These are phyloP conservation scores for Anser brachyrhynchus DNA, from an alignment of 2,113 vertebrate genomes.

Conservation along the genomic window DNA sequence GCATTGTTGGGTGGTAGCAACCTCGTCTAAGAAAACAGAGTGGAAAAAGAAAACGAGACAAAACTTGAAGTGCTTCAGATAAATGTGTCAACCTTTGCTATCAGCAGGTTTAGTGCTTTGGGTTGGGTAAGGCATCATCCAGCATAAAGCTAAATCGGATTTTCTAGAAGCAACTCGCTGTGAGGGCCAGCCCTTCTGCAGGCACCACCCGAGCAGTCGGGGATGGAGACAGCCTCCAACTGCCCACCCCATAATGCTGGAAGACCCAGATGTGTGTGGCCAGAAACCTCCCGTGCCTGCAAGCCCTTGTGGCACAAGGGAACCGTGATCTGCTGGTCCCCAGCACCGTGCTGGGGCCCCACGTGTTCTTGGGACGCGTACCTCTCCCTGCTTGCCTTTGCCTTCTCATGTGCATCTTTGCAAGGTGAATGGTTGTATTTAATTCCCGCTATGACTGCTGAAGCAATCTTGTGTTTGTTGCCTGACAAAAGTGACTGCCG, in stretches of 20 bases:
- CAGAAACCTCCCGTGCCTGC: neutral
- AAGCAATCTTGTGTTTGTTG: neutral
- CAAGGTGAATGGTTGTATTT: neutral
- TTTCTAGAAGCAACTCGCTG: neutral
- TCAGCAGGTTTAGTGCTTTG: neutral
- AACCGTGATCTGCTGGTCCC: neutral
- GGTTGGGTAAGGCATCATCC: neutral
- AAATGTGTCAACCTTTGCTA: neutral
- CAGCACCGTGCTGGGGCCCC: neutral
- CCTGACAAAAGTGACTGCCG: neutral
- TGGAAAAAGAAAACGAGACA: neutral
- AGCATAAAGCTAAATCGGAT: neutral
- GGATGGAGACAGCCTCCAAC: neutral
- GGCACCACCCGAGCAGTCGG: neutral
- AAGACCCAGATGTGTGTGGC: neutral
- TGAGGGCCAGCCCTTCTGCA: neutral
- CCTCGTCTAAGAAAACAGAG: neutral
- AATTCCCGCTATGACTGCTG: neutral
- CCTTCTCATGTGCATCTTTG: neutral
- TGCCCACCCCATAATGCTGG: neutral
- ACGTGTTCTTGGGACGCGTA: fast-evolving
- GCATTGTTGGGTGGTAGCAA: neutral
- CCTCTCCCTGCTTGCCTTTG: neutral
- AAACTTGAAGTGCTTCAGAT: neutral
- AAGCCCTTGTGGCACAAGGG: neutral